Evolutionary conservation across 2,888 invertebrate genomes (phyloP), one percentile per base, ranked within the genome.

Genomic region (Panopea generosa): DNA sequence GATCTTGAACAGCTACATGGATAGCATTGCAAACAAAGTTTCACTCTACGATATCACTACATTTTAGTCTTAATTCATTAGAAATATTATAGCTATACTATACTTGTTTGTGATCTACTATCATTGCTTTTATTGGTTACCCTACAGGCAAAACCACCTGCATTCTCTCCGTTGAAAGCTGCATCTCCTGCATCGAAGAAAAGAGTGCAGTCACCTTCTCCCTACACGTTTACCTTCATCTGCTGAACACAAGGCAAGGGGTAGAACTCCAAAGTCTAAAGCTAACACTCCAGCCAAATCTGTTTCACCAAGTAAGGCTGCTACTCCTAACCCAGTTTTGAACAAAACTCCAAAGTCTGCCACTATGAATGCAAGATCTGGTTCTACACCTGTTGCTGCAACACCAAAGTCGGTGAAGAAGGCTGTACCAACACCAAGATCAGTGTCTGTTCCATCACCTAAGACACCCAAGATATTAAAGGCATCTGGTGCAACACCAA

Each of bases 121-220:
- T n/a, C n/a, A n/a, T n/a, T n/a, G n/a, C n/a, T 33, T 33, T 33
- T 33, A 11, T 7, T 33, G 33, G 27, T 20, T 62, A 29, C 50
- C 40, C 70, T 78, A 47, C 53, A 80, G 80, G 29, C 73, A n/a
- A 84, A 84, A 62, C 82, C 83, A 59, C 84, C 81, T 24, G 16
- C 66, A 45, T 40, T 71, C 20, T 60, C 63, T 43, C 66, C 65
- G 50, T 45, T 45, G 22, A 77, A 71, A 45, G 50, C 53, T 26
- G 29, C 65, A 7, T 33, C 33, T 7, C 6, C 4, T 11, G 4
- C 77, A 56, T 66, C 56, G 43, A 57, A 74, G 61, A 80, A 49
- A 50, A 63, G 77, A 47, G 74, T 60, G 14, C 82, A 74, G 70
- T 84, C 84, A 0, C 85, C 81, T 26, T 82, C 83, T 18, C n/a